Evolutionary conservation across 2,888 invertebrate genomes (phyloP), one percentile per base, ranked within the genome.

Genomic region (Polia nebulosa): DNA sequence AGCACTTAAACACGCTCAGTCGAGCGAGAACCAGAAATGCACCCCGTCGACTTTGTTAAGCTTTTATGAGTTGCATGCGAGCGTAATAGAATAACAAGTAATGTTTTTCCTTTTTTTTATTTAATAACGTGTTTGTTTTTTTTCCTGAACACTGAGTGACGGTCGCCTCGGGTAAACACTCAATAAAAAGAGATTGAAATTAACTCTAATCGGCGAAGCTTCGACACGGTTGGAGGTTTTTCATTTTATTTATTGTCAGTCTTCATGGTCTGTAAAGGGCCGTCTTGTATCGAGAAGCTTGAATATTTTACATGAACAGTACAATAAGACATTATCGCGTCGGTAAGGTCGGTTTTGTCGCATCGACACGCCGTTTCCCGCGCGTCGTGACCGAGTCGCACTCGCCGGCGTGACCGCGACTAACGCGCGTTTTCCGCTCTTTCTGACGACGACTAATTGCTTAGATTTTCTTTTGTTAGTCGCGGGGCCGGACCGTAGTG

Each of bases 381-480:
- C 79, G 83, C 84, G 85, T 86, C 92, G 93, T 92, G 93, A 87
- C 87, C 83, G 90, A 89, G 85, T 81, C 90, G 90, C 87, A 86
- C 82, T 84, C 87, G 89, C 72, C 90, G 88, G 88, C 94, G 93
- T 95, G 95, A 95, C 95, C 95, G 95, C 90, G 87, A 88, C 95
- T 92, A 95, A 95, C 92, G 89, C 94, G 93, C 89, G 95, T 95
- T 95, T 95, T 95, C 95, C 95, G 95, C 95, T 95, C 95, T 95
- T 95, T 94, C 95, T 92, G 94, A 92, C 94, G 95, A 92, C 95
- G 95, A 95, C 95, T 95, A 95, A 95, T 95, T 95, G 95, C 95
- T 95, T 94, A 94, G 94, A 95, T 95, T 95, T 95, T 93, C 95
- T 95, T 95, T 95, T 94, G 95, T 95, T 95, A 93, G 95, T 95